phyloP scores from a whole-genome alignment of 2,113 vertebrate genomes.

The Myodes glareolus region DNA sequence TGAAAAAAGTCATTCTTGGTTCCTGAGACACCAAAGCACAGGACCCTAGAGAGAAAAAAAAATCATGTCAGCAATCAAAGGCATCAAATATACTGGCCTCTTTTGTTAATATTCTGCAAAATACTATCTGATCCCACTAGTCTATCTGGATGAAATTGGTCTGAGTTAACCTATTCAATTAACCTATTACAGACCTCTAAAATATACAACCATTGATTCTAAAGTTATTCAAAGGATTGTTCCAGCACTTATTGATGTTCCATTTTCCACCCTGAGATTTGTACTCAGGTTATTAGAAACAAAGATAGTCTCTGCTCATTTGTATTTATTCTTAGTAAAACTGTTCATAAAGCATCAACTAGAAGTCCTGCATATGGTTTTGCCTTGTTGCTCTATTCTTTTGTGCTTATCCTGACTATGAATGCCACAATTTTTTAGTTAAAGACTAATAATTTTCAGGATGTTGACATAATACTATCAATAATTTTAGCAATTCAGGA shows the following conservation, averaged over 20 bases:
- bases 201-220: slow-evolving; percentile 50
- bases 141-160: slow-evolving; percentile 43
- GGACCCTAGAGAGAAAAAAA: slow-evolving; percentile 45
- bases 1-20: slow-evolving; percentile 19
- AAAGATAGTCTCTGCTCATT: slow-evolving; percentile 43
- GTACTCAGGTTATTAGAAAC: slow-evolving; percentile 49
- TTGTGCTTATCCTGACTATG: slow-evolving; percentile 17
- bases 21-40: slow-evolving; percentile 57
- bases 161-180: slow-evolving; percentile 67
- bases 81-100: slow-evolving; percentile 53
- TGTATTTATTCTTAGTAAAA: slow-evolving; percentile 58
- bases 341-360: slow-evolving; percentile 45
- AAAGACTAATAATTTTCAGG: slow-evolving; percentile 59
- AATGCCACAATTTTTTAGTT: slow-evolving; percentile 29
- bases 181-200: slow-evolving; percentile 58
- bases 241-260: slow-evolving; percentile 52
- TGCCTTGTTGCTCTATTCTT: slow-evolving; percentile 23
- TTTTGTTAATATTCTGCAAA: slow-evolving; percentile 71
- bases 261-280: slow-evolving; percentile 31
- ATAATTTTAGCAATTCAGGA: slow-evolving; percentile 58
- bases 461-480: slow-evolving; percentile 42
- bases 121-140: slow-evolving; percentile 59
- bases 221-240: slow-evolving; percentile 19
- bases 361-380: slow-evolving; percentile 48
- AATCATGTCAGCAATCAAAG: slow-evolving; percentile 45